Conservation (phyloP, 2,113 vertebrate species). For the Conger conger region DNA sequence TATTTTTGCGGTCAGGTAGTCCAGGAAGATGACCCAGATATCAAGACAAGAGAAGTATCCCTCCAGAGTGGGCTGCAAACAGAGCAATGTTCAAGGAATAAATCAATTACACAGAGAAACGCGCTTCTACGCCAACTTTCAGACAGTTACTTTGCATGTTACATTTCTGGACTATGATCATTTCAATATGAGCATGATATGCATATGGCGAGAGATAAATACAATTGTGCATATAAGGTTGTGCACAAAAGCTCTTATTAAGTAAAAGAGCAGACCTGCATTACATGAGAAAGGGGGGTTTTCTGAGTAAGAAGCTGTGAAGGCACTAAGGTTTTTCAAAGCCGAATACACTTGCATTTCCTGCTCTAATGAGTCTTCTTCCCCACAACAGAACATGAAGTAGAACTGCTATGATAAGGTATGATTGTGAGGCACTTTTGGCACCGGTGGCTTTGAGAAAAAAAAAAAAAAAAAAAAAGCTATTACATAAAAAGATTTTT, state of each 20-base stretch:
- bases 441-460: too few species aligned
- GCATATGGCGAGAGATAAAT: neutral
- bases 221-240: neutral
- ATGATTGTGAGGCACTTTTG: neutral
- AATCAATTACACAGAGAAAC: neutral
- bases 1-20: slow-evolving; percentile 95
- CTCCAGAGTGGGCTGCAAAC: slow-evolving; percentile 87
- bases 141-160: neutral
- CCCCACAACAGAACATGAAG: neutral
- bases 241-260: neutral
- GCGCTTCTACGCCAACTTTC: neutral
- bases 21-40: slow-evolving; percentile 96
- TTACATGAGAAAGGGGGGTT: neutral
- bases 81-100: slow-evolving; percentile 25
- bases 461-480: too few species aligned
- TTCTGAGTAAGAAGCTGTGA: neutral
- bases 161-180: neutral
- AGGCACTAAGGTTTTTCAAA: neutral
- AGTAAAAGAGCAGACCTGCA: neutral
- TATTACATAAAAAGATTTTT: too few species aligned
- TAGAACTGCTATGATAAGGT: neutral
- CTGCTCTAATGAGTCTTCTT: neutral
- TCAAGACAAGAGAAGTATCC: slow-evolving; percentile 98
- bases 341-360: neutral
- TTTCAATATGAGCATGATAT: neutral